Base-by-base conservation (phyloP, 2,113 vertebrate species). In the Corythornis madagascariensis region DNA sequence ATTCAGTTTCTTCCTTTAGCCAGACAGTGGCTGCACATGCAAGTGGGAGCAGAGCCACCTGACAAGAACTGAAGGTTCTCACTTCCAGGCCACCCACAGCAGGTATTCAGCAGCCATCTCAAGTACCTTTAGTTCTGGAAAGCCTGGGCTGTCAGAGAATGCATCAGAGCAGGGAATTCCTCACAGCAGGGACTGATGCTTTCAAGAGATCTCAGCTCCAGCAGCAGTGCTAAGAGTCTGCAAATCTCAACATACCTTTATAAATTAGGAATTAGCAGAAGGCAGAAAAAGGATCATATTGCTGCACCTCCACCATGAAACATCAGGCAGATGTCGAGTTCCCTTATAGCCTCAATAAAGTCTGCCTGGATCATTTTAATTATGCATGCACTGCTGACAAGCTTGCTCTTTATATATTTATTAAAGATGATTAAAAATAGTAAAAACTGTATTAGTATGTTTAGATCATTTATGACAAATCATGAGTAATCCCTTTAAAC, bases 251-350 rank as follows among this genome's bases (percentile, higher is more conserved):
- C 14, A 10, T 35, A 73, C 11, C 61, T 80, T 91, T 82, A 87
- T 76, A 91, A 95, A 92, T 87, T 88, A 94, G 67, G 74, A 67
- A 95, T 92, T 11, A 93, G 71, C 40, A 84, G 72, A 73, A 80
- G 85, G 65, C 55, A 91, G 71, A 35, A 88, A 70, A 88, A 88
- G 50, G 84, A 90, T 93, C 94, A 48, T 90, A 76, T 79, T 94
- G 50, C 78, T 91, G 52, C 40, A 65, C 16, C 63, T 83, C 59
- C 4, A 4, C 53, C 40, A 91, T 11, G 59, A 92, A 93, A 89
- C 56, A 83, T 83, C 67, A 87, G 67, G 74, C n/a, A 89, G 78
- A 67, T 80, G 60, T 60, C 4, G 31, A 73, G 52, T 74, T 43
- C 78, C 55, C 82, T 71, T 40, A 83, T 5, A 60, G 67, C 59